These are phyloP conservation scores for Venustoraphidia nigricollis DNA, from an alignment of 2,888 invertebrate species.

Conservation along the genomic window DNA sequence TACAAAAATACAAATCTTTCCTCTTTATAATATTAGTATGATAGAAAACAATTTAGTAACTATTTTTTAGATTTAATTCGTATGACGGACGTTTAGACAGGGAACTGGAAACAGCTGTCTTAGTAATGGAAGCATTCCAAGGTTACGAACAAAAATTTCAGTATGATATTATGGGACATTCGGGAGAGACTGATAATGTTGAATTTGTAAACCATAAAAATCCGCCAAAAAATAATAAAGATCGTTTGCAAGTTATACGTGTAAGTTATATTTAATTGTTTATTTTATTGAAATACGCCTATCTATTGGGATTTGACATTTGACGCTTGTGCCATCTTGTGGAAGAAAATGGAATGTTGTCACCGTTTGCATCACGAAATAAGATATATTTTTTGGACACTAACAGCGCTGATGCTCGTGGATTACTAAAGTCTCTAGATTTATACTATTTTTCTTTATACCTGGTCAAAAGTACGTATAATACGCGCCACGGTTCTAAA, in stretches of 20 bases:
- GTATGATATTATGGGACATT: constrained; percentile 89
- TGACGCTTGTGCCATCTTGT: neutral
- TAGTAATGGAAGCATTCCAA: constrained; percentile 81
- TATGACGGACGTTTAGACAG: constrained; percentile 88
- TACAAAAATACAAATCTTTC: too few relatives aligned
- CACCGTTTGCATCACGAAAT: too few relatives aligned
- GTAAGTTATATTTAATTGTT: constrained; percentile 21
- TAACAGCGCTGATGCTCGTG: too few relatives aligned
- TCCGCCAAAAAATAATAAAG: constrained; percentile 77
- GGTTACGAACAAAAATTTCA: constrained; percentile 79
- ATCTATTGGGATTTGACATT: neutral
- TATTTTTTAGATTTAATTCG: constrained; percentile 62
- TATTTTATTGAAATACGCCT: neutral
- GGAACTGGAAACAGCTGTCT: constrained; percentile 74
- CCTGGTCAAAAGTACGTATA: too few relatives aligned
- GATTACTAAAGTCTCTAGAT: too few relatives aligned
- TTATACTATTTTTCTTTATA: too few relatives aligned
- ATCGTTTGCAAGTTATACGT: constrained; percentile 63
- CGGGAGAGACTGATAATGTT: constrained; percentile 72
- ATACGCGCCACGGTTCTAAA: too few relatives aligned
- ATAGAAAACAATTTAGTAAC: neutral
- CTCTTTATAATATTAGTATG: too few relatives aligned
- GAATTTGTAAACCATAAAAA: constrained; percentile 49
- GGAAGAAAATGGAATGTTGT: too few relatives aligned
- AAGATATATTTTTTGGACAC: too few relatives aligned